A percentile compares a stretch with the other conserved stretches of the same genome.
Evolutionary conservation across 2,888 invertebrate species (phyloP).

Genomic region (Pandemis corylana): DNA sequence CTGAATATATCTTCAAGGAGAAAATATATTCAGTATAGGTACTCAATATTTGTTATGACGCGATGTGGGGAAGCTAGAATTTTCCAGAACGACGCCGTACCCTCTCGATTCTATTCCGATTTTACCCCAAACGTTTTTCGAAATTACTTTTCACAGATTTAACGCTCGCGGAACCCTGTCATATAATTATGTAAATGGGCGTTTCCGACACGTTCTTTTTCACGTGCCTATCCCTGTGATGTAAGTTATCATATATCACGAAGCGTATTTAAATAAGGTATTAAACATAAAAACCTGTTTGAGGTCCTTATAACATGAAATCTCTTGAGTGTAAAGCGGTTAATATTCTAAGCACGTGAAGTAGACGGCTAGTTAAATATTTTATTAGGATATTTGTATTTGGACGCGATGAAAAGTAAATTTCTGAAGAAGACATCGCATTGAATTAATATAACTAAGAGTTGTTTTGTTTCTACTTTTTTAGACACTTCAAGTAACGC

Average conservation of each 20-base stretch:
- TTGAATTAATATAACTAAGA: too few relatives aligned
- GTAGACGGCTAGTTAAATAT: conserved; percentile 16
- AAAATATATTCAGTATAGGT: too few relatives aligned
- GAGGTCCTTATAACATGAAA: conserved; percentile 2
- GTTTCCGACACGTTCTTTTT: neutral
- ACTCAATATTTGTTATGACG: too few relatives aligned
- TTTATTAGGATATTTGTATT: conserved; percentile 6
- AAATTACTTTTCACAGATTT: too few relatives aligned
- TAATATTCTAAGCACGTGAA: conserved; percentile 6
- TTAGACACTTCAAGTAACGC: neutral
- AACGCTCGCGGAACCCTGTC: neutral
- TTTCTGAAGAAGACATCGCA: too few relatives aligned
- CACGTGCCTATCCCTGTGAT: neutral
- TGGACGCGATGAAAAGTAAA: neutral
- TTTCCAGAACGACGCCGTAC: too few relatives aligned
- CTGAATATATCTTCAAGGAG: too few relatives aligned
- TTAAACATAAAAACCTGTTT: conserved; percentile 3
- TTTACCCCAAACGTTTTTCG: too few relatives aligned
- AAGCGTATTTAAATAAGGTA: conserved; percentile 7
- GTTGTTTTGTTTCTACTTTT: neutral
- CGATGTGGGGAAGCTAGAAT: too few relatives aligned
- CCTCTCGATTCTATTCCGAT: too few relatives aligned
- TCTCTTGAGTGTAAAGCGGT: neutral
- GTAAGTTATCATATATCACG: neutral
- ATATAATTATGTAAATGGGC: neutral